These are phyloP conservation scores for Phodopus roborovskii DNA, from an alignment of 2,113 vertebrate genomes.

Conservation along the genomic window DNA sequence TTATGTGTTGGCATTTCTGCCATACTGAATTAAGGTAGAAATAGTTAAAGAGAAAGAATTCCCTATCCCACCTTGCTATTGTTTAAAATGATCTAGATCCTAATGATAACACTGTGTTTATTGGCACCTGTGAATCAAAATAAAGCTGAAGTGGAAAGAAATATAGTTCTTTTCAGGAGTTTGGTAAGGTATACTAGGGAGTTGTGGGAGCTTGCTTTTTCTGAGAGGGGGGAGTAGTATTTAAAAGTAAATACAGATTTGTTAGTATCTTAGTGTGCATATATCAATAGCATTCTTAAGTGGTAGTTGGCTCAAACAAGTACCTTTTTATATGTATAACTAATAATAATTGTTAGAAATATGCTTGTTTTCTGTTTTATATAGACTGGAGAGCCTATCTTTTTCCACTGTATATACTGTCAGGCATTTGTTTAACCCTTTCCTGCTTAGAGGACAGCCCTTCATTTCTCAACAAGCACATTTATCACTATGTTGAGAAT, in stretches of 20 bases:
- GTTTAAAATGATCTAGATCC: neutral
- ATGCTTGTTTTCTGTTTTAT: neutral
- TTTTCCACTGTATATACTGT: neutral
- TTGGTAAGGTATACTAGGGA: neutral
- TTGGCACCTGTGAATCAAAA: neutral
- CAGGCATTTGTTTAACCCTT: neutral
- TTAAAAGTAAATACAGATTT: neutral
- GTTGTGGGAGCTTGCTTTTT: neutral
- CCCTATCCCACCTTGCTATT: neutral
- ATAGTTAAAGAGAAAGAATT: neutral
- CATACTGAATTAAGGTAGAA: neutral
- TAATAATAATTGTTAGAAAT: neutral
- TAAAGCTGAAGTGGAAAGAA: neutral
- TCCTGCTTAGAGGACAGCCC: neutral
- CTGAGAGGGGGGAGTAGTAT: neutral
- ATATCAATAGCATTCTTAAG: neutral
- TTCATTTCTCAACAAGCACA: neutral
- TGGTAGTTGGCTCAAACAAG: neutral
- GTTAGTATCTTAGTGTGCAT: neutral
- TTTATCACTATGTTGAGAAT: slow-evolving; percentile 10
- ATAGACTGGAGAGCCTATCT: neutral
- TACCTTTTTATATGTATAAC: neutral
- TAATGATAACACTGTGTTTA: neutral
- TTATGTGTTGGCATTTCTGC: slow-evolving; percentile 7
- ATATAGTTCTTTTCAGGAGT: neutral